phyloP scores from a whole-genome alignment of 1,140 invertebrate species.

The Oncopodura yosiiana region DNA sequence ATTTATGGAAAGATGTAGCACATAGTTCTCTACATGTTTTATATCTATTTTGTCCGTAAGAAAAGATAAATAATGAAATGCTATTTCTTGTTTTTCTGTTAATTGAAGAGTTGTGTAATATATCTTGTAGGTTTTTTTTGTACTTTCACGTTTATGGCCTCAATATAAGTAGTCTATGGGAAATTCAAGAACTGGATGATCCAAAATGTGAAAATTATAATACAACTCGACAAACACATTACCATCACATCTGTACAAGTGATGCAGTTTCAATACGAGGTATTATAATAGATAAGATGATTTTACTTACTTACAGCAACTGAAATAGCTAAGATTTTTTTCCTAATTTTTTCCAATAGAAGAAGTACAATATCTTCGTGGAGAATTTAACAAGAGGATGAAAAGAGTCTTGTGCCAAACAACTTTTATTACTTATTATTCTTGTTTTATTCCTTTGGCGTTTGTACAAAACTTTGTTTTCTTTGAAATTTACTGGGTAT shows the following conservation, averaged over 20 bases:
- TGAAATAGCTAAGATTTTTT: background rate
- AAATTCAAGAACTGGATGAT: constrained; percentile 26
- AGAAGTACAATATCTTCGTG: constrained; percentile 72
- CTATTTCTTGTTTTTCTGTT: background rate
- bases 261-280: constrained; percentile 50
- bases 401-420: constrained; percentile 86
- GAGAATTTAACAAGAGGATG: constrained; percentile 77
- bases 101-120: constrained; percentile 12
- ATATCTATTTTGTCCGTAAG: constrained; percentile 84
- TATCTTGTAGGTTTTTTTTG: constrained; percentile 56
- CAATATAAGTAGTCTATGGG: constrained; percentile 19
- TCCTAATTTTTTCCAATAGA: constrained; percentile 37
- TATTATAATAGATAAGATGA: background rate
- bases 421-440: constrained; percentile 79
- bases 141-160: constrained; percentile 77
- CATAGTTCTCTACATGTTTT: constrained; percentile 11
- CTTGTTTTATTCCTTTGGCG: constrained; percentile 77
- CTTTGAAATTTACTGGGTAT: constrained; percentile 73
- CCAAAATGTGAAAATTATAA: background rate
- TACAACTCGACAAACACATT: constrained; percentile 40
- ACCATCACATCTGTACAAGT: constrained; percentile 43
- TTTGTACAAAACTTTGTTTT: constrained; percentile 77
- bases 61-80: constrained; percentile 37
- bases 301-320: no score
- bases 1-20: constrained; percentile 12